Percentiles rank a stretch among this genome's conserved stretches.
These are phyloP conservation scores for Glaucopsyche alexis DNA, from an alignment of 2,888 invertebrate species.

Conservation along the genomic window DNA sequence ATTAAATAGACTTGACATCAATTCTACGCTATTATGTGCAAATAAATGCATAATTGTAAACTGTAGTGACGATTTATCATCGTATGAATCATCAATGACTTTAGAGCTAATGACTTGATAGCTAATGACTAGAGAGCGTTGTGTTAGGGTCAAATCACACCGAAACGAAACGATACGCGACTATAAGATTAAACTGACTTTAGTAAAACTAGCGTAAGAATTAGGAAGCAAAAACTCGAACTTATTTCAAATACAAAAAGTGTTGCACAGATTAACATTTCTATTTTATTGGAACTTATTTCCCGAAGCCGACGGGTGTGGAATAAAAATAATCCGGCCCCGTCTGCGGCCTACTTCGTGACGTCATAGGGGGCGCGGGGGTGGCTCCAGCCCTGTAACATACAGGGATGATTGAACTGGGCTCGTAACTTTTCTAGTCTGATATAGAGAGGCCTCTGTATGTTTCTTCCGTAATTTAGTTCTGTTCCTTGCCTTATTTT, in stretches of 20 bases:
- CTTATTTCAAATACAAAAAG: neutral
- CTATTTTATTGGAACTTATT: constrained; percentile 11
- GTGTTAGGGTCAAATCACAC: too few relatives aligned
- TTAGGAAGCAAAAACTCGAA: neutral
- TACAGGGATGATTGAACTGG: too few relatives aligned
- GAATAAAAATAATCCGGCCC: constrained; percentile 14
- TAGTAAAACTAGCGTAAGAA: neutral
- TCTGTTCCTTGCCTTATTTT: too few relatives aligned
- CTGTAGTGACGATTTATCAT: neutral
- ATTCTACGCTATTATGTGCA: constrained; percentile 37
- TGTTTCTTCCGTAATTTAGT: too few relatives aligned
- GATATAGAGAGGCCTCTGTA: too few relatives aligned
- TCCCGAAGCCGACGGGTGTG: neutral
- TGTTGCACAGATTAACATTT: constrained; percentile 3
- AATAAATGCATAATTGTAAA: constrained; percentile 30
- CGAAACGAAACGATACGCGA: too few relatives aligned
- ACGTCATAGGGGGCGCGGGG: neutral
- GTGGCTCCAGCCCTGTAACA: neutral
- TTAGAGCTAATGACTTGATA: neutral
- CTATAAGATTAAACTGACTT: too few relatives aligned
- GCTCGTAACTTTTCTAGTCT: too few relatives aligned
- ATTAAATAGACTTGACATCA: constrained; percentile 30
- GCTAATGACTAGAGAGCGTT: too few relatives aligned
- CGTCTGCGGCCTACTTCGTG: constrained; percentile 9
- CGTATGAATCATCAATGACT: constrained; percentile 24